A percentile compares a stretch with the other conserved stretches of the same genome.
These are phyloP conservation scores for Gymnothorax reevesii DNA, from an alignment of 2,797 vertebrate genomes.

Conservation along the genomic window DNA sequence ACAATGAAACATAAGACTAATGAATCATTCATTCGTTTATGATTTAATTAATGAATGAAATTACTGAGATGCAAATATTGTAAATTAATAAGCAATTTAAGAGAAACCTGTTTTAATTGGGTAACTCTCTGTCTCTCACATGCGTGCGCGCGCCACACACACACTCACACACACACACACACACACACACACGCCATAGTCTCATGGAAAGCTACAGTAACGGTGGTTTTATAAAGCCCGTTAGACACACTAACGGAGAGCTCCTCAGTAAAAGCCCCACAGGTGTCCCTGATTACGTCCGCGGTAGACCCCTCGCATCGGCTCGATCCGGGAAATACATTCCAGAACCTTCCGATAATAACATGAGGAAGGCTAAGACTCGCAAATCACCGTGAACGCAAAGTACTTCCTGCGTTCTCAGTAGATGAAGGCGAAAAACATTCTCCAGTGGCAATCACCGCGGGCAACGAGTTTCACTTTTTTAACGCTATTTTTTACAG, in stretches of 20 bases:
- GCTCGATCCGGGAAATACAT: not conserved
- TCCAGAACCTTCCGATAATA: conserved; percentile 18
- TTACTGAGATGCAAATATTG: no score
- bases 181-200: no score
- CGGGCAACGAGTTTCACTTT: not conserved
- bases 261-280: not conserved
- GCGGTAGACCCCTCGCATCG: not conserved
- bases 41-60: no score
- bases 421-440: not conserved
- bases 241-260: not conserved
- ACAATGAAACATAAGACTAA: no score
- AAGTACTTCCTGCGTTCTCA: conserved; percentile 20
- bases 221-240: not conserved
- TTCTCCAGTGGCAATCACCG: not conserved
- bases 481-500: not conserved
- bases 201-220: not conserved
- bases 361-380: not conserved
- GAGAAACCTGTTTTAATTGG: no score
- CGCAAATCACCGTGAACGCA: not conserved
- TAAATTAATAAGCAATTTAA: no score
- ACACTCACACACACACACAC: no score
- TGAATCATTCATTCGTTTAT: no score
- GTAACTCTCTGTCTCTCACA: not conserved
- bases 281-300: conserved; percentile 17
- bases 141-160: no score